Percentiles rank a stretch among this genome's conserved stretches.
phyloP scores from a whole-genome alignment of 1,140 invertebrate species.

The Zophobas atratus region DNA sequence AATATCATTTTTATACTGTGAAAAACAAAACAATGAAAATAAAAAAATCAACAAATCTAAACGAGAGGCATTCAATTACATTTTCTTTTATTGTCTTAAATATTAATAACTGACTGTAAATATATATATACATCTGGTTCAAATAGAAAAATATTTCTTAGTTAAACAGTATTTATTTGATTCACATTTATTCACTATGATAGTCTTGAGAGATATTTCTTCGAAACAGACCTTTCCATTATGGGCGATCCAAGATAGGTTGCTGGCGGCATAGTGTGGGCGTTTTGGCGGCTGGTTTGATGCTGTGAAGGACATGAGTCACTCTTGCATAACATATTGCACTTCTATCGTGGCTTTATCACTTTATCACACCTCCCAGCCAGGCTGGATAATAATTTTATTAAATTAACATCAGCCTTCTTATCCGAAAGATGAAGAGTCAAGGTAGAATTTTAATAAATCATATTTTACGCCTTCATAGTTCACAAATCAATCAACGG shows the following conservation, averaged over 20 bases:
- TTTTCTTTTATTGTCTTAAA: neutral
- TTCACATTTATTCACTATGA: neutral
- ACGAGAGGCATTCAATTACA: no score
- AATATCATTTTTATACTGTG: no score
- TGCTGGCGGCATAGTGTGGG: conserved; percentile 22
- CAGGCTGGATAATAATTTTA: conserved; percentile 25
- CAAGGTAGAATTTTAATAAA: conserved; percentile 15
- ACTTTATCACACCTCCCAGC: conserved; percentile 22
- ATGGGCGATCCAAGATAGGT: conserved; percentile 34
- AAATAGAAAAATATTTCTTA: neutral
- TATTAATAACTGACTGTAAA: neutral
- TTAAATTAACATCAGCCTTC: conserved; percentile 22
- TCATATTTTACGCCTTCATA: no score
- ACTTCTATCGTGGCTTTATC: conserved; percentile 27
- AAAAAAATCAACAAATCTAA: no score
- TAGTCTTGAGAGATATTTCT: conserved; percentile 2
- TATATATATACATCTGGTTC: neutral
- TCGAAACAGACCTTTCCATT: conserved; percentile 37
- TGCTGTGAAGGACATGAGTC: conserved; percentile 34
- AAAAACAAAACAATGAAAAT: no score
- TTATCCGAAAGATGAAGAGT: conserved; percentile 37
- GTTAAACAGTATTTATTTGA: neutral
- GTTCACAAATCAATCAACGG: no score
- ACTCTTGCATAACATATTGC: conserved; percentile 40
- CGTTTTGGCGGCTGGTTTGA: conserved; percentile 29